Conservation (phyloP, 2,797 vertebrate genomes). For the Monodelphis domestica region DNA sequence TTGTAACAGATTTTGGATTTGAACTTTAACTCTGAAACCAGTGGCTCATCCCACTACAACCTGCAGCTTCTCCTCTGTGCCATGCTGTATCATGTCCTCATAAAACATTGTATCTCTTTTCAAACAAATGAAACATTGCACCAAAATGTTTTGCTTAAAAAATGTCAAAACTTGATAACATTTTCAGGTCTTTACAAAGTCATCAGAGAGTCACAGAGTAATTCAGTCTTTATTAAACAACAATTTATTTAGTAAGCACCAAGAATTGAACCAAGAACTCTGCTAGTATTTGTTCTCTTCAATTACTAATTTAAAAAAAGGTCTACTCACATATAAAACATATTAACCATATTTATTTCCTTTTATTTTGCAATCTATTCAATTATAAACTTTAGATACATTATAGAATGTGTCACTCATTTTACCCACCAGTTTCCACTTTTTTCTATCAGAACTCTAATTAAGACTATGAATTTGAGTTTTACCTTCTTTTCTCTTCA, state of each 20-base stretch:
- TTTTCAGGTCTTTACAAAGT: conserved; percentile 4
- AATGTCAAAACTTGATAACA: conserved; percentile 21
- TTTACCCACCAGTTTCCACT: not conserved
- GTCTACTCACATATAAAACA: conserved; percentile 7
- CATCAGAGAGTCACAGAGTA: conserved; percentile 12
- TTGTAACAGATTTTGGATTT: not conserved
- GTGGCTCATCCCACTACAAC: not conserved
- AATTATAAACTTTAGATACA: conserved; percentile 13
- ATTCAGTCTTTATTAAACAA: conserved; percentile 42
- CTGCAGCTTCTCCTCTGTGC: not conserved
- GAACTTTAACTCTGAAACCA: not conserved
- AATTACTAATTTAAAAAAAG: conserved; percentile 13
- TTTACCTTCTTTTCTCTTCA: conserved; percentile 35
- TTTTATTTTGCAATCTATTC: conserved; percentile 36
- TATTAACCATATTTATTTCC: not conserved
- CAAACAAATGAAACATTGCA: not conserved
- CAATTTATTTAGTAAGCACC: conserved; percentile 11
- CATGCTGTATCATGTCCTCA: not conserved
- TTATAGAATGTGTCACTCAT: conserved; percentile 11
- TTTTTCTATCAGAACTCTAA: conserved; percentile 1
- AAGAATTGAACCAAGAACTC: not conserved
- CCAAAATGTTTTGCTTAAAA: not conserved
- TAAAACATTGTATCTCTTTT: not conserved
- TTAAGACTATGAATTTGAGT: conserved; percentile 9
- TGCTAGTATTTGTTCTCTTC: not conserved